These are phyloP conservation scores for Drosophila setosimentum DNA, from an alignment of 2,888 invertebrate genomes.

Conservation along the genomic window DNA sequence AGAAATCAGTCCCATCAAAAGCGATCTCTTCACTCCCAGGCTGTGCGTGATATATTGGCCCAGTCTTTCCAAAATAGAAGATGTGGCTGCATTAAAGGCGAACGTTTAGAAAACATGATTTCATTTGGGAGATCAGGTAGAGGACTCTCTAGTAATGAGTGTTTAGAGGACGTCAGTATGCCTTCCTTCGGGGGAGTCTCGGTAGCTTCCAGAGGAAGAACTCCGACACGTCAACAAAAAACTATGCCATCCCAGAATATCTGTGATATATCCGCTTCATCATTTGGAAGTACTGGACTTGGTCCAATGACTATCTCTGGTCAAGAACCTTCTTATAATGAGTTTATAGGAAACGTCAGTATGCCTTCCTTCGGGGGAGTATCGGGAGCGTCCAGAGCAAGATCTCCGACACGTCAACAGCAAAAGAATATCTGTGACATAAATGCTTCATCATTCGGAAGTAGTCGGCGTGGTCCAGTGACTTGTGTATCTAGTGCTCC, in stretches of 20 bases:
- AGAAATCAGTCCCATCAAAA: neutral
- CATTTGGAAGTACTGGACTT: neutral
- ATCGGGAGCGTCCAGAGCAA: constrained; percentile 1
- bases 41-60: constrained; percentile 14
- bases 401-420: neutral
- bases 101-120: constrained; percentile 13
- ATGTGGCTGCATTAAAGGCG: neutral
- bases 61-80: constrained; percentile 4
- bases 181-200: constrained; percentile 14
- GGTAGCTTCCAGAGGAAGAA: constrained; percentile 1
- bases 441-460: neutral
- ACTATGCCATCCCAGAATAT: too few relatives aligned
- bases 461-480: neutral
- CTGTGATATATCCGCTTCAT: neutral
- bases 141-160: neutral
- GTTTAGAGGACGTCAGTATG: constrained; percentile 11
- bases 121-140: neutral
- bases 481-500: constrained; percentile 2
- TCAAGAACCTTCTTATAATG: neutral
- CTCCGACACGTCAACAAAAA: too few relatives aligned
- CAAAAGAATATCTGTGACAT: neutral
- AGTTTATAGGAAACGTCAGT: constrained; percentile 11
- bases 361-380: constrained; percentile 9
- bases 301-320: constrained; percentile 4
- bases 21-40: neutral